Percentiles rank a stretch among this genome's conserved stretches.
These are phyloP conservation scores for Apaloderma vittatum DNA, from an alignment of 2,113 vertebrate species.

Conservation along the genomic window DNA sequence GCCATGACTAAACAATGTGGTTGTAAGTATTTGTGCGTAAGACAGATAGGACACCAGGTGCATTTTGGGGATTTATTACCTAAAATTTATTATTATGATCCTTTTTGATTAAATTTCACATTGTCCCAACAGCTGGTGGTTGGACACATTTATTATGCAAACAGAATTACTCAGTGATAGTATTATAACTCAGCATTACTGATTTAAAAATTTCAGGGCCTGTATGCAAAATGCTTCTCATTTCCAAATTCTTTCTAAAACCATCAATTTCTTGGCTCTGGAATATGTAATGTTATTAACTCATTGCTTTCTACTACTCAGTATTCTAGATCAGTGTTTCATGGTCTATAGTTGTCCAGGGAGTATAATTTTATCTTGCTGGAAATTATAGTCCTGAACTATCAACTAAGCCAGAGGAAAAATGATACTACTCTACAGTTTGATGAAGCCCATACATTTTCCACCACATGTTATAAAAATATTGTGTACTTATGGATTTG, in stretches of 20 bases:
- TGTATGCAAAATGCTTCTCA: neutral
- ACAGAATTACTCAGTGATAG: neutral
- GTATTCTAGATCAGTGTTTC: neutral
- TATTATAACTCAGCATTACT: neutral
- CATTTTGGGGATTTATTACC: neutral
- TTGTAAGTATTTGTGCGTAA: neutral
- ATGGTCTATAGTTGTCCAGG: accelerated
- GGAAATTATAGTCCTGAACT: neutral
- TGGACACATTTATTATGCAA: neutral
- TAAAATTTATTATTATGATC: neutral
- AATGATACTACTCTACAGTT: neutral
- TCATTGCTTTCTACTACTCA: neutral
- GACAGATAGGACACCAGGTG: neutral
- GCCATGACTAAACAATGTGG: neutral
- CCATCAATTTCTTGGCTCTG: neutral
- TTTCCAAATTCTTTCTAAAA: neutral
- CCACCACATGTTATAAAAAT: neutral
- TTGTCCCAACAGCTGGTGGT: neutral
- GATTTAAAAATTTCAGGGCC: neutral
- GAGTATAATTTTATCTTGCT: neutral
- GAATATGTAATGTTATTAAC: neutral
- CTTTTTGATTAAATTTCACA: constrained; percentile 32
- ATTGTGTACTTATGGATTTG: neutral
- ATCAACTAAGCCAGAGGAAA: neutral
- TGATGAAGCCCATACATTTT: neutral